Base-by-base conservation (phyloP, 2,888 invertebrate genomes). In the Drosophila setosimentum region DNA sequence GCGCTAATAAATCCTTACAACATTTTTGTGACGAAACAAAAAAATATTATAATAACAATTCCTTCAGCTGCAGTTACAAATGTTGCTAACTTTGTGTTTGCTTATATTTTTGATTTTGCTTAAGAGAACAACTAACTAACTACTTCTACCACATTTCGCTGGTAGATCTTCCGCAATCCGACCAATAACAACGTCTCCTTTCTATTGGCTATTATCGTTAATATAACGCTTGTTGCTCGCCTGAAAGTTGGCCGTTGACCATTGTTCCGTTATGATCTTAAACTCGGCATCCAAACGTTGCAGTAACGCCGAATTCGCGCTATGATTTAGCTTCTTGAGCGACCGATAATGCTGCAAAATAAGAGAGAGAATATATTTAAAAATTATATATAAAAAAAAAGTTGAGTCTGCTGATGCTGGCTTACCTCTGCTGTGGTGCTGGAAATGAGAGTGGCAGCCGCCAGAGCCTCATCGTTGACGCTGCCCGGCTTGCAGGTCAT, bases 401-500 rank as follows among this genome's bases (percentile, higher is more conserved):
- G 8, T 8, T 13, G 1, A 18, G 7, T 50, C 1, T 10, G 13
- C 0, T 10, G 16, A 0, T 3, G 13, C 1, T 16, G 16, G 67
- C 73, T 80, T 78, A 98, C 98, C 95, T 96, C 96, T 66, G 94
- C 93, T 0, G 97, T 97, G 84, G 96, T 95, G 49, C 94, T 94
- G 30, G 97, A 96, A 92, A 98, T 95, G 68, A 95, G 94, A 78
- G 94, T 94, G 29, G 96, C 95, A 49, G 96, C 94, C 21, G 95
- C 94, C 59, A 96, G 94, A 29, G 97, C 94, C 91, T 97, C 97
- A 64, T 96, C 96, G 83, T 95, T 95, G 89, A 97, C 96, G 83
- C 95, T 95, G 72, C 96, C 95, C 0, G 97, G 95, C 95, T 96
- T 96, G 76, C 98, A 94, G 58, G 96, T 95, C 91, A 97, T 96